Evolutionary conservation across 2,888 invertebrate genomes (phyloP).

Genomic region (Drosophila seclusa): DNA sequence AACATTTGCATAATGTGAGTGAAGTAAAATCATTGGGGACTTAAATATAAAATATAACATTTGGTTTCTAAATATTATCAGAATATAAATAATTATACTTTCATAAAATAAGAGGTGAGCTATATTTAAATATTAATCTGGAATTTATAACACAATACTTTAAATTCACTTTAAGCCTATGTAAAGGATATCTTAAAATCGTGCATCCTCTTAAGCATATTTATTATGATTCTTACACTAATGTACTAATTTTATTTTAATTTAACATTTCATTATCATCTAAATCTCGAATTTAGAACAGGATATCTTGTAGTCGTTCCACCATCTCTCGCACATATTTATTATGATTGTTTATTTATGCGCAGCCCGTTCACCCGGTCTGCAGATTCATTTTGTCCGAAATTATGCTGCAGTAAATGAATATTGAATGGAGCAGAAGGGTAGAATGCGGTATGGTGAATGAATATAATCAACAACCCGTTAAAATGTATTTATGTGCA

Average conservation of each 20-base stretch:
- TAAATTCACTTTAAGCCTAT: not conserved
- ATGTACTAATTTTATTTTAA: not conserved
- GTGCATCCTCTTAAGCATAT: not conserved
- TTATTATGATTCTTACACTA: not conserved
- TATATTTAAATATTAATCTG: not conserved
- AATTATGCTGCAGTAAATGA: slow-evolving; percentile 57
- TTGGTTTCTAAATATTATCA: not conserved
- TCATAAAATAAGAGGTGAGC: accelerated
- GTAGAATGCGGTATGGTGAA: not conserved
- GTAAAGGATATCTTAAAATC: not conserved
- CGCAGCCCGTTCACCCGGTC: slow-evolving; percentile 21
- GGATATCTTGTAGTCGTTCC: slow-evolving; percentile 10
- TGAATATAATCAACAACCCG: not conserved
- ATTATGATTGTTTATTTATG: slow-evolving; percentile 46
- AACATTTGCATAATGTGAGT: not conserved
- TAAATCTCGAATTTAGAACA: not conserved
- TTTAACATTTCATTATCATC: not conserved
- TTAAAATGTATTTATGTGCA: slow-evolving; percentile 13
- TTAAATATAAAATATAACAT: not conserved
- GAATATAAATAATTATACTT: not conserved
- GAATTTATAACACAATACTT: not conserved
- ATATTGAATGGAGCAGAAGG: slow-evolving; percentile 40
- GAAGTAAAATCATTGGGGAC: not conserved
- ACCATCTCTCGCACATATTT: not conserved
- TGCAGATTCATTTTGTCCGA: slow-evolving; percentile 40